Percentiles rank a stretch among this genome's conserved stretches.
Conservation (phyloP, 2,797 vertebrate species). For the Aythya fuligula region DNA sequence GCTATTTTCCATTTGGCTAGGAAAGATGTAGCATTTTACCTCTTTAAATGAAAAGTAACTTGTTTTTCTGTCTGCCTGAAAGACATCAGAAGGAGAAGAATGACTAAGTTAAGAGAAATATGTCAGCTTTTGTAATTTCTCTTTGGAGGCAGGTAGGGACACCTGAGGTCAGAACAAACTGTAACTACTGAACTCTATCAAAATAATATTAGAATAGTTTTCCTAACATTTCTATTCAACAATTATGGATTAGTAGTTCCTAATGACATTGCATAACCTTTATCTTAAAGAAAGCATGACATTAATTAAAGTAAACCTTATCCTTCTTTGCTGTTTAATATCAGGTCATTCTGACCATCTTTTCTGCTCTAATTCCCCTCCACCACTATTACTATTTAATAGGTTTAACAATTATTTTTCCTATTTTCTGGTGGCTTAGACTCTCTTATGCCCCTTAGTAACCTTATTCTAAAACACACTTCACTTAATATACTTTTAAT, state of each 20-base stretch:
- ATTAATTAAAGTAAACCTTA: constrained; percentile 52
- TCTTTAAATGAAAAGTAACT: not conserved
- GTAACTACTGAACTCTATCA: not conserved
- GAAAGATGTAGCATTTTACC: not conserved
- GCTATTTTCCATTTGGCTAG: not conserved
- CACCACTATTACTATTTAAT: not conserved
- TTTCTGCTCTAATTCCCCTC: constrained; percentile 41
- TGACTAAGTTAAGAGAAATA: not conserved
- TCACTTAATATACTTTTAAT: not conserved
- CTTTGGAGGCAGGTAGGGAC: not conserved
- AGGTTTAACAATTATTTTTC: constrained; percentile 23
- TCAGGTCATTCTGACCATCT: constrained; percentile 27
- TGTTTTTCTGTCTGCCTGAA: not conserved
- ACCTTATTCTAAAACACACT: not conserved
- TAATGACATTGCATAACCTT: constrained; percentile 37
- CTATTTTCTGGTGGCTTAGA: constrained; percentile 23
- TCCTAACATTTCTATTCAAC: not conserved
- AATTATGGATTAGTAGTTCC: constrained; percentile 10
- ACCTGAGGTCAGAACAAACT: not conserved
- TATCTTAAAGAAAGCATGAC: constrained; percentile 28
- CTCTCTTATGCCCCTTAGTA: not conserved
- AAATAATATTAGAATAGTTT: not conserved
- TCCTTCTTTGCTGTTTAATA: constrained; percentile 23
- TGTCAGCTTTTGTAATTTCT: not conserved
- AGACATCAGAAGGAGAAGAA: not conserved